Conservation (phyloP, 2,888 invertebrate genomes). For the Parelbella ahira region DNA sequence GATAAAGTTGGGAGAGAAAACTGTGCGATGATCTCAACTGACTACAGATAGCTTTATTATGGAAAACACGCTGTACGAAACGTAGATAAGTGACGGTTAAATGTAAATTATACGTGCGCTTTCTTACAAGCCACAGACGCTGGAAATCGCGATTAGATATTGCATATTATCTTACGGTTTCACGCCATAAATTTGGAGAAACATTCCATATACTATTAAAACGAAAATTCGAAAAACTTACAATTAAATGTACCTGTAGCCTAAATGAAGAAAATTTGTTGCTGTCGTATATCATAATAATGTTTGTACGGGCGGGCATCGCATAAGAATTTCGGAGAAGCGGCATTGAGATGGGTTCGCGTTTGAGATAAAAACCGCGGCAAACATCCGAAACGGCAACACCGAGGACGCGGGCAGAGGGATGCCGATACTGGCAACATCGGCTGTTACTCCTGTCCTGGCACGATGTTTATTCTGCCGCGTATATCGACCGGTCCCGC, state of each 20-base stretch:
- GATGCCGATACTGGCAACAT: slow-evolving; percentile 52
- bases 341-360: slow-evolving; percentile 25
- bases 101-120: slow-evolving; percentile 52
- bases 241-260: slow-evolving; percentile 1
- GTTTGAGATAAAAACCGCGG: slow-evolving; percentile 47
- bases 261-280: slow-evolving; percentile 1
- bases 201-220: too few relatives aligned
- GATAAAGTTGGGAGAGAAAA: slow-evolving; percentile 67
- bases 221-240: too few relatives aligned
- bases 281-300: slow-evolving; percentile 13
- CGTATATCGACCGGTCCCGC: slow-evolving; percentile 71
- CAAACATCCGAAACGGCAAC: slow-evolving; percentile 52
- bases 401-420: slow-evolving; percentile 36
- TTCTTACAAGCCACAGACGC: slow-evolving; percentile 12
- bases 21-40: slow-evolving; percentile 58
- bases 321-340: slow-evolving; percentile 33
- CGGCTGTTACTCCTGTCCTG: slow-evolving; percentile 40
- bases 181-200: background rate
- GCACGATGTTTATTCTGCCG: slow-evolving; percentile 74
- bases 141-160: background rate
- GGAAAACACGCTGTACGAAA: slow-evolving; percentile 60
- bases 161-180: background rate
- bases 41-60: slow-evolving; percentile 71
- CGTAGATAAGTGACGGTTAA: slow-evolving; percentile 68
- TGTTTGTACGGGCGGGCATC: slow-evolving; percentile 22